Percentiles rank a stretch among this genome's conserved stretches.
Conservation (phyloP, 1,140 invertebrate species). For the Drosophila nebulosa region DNA sequence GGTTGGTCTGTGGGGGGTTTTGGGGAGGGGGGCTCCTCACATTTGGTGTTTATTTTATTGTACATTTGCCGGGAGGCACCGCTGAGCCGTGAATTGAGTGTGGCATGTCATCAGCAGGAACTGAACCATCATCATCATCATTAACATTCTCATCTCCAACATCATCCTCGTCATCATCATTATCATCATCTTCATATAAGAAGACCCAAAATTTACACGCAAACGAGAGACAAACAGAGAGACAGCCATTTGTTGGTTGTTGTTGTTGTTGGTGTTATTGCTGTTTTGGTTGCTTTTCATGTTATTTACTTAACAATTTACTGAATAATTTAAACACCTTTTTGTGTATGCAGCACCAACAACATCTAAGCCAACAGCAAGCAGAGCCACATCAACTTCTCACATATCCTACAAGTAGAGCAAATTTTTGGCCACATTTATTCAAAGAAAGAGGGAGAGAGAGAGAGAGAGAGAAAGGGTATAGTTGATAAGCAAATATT, state of each 20-base stretch:
- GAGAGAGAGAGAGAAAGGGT: no score
- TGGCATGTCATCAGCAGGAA: slow-evolving; percentile 53
- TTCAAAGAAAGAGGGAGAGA: no score
- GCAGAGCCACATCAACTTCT: not conserved
- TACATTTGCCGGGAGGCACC: slow-evolving; percentile 60
- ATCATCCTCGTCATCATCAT: slow-evolving; percentile 14
- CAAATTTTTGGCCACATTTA: not conserved
- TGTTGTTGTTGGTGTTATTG: slow-evolving; percentile 40
- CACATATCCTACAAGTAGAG: not conserved
- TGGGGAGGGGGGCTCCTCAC: no score
- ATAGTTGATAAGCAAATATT: not conserved
- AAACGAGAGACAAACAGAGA: not conserved
- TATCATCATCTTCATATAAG: slow-evolving; percentile 36
- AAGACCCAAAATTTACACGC: slow-evolving; percentile 37
- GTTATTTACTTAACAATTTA: slow-evolving; percentile 79
- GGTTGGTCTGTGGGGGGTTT: slow-evolving; percentile 14
- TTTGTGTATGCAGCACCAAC: not conserved
- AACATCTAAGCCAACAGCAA: not conserved
- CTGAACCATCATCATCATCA: slow-evolving; percentile 23
- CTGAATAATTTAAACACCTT: slow-evolving; percentile 73
- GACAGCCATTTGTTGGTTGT: slow-evolving; percentile 27
- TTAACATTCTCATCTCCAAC: slow-evolving; percentile 13
- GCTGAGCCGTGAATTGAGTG: slow-evolving; percentile 58
- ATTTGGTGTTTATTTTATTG: slow-evolving; percentile 70
- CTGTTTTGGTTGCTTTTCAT: slow-evolving; percentile 45